Percentiles rank a stretch among this genome's conserved stretches.
Evolutionary conservation across 1,140 invertebrate species (phyloP).

Genomic region (Drosophila gunungcola): DNA sequence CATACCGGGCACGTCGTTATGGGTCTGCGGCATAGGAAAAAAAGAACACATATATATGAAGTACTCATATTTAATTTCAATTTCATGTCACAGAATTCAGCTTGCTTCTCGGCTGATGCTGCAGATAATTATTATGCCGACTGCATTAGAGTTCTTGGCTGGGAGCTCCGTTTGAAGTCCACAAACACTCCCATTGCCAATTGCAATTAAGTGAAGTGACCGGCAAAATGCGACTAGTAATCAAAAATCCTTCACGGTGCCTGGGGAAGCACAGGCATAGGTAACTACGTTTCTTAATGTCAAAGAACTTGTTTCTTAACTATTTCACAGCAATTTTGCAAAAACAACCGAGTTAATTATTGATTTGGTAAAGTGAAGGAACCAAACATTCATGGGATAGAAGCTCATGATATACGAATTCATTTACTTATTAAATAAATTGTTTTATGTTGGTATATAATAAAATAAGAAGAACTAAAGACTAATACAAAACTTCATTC

Average conservation of each 20-base stretch:
- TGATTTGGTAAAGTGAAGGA: no score
- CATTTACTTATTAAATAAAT: no score
- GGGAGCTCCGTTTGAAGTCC: slow-evolving; percentile 21
- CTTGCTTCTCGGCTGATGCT: slow-evolving; percentile 49
- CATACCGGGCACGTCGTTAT: slow-evolving; percentile 69
- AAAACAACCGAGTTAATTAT: not conserved
- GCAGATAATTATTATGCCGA: slow-evolving; percentile 73
- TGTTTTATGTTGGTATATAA: no score
- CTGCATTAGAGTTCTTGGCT: slow-evolving; percentile 64
- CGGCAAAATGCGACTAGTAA: slow-evolving; percentile 55
- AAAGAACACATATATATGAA: slow-evolving; percentile 28
- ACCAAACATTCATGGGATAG: no score
- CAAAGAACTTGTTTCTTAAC: slow-evolving; percentile 1
- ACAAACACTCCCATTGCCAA: slow-evolving; percentile 34
- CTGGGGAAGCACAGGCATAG: slow-evolving; percentile 19
- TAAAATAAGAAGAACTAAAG: no score
- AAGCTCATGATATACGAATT: no score
- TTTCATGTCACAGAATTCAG: slow-evolving; percentile 73
- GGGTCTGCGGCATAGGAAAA: slow-evolving; percentile 44
- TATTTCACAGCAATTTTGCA: not conserved
- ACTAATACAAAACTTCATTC: no score
- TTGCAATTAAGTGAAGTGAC: slow-evolving; percentile 79
- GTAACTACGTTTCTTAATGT: not conserved
- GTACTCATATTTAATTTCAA: slow-evolving; percentile 76
- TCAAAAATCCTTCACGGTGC: slow-evolving; percentile 28